Percentiles rank a stretch among this genome's conserved stretches.
These are phyloP conservation scores for Tragopan temminckii DNA, from an alignment of 2,797 vertebrate genomes.

Conservation along the genomic window DNA sequence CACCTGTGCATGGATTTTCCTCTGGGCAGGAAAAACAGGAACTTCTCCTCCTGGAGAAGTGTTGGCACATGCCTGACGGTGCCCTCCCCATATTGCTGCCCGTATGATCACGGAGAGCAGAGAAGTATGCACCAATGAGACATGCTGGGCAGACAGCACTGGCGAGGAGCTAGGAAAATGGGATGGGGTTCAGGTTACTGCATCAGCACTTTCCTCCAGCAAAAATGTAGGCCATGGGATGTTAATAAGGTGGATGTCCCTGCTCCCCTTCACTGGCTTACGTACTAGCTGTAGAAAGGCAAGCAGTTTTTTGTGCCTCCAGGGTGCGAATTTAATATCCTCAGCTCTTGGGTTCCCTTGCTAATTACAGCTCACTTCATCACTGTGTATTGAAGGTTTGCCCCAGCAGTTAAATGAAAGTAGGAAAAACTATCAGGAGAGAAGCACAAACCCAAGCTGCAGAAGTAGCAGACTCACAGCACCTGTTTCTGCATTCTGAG, in stretches of 20 bases:
- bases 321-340: background rate
- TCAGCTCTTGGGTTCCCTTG: background rate
- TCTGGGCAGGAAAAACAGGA: constrained; percentile 53
- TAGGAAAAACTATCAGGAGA: background rate
- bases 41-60: background rate
- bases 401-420: background rate
- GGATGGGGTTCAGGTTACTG: constrained; percentile 41
- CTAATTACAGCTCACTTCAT: constrained; percentile 36
- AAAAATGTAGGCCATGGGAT: background rate
- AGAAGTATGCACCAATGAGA: background rate
- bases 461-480: background rate
- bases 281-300: background rate
- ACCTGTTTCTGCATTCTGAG: constrained; percentile 27
- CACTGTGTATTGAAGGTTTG: background rate
- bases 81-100: background rate
- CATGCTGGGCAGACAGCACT: background rate
- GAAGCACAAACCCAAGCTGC: background rate
- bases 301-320: background rate
- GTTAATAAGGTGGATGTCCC: background rate
- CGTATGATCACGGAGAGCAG: background rate
- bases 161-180: constrained; percentile 39
- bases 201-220: background rate
- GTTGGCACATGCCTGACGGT: background rate
- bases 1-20: constrained; percentile 54
- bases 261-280: background rate